Conservation (phyloP, 1,140 invertebrate species). For the Agrilus planipennis region DNA sequence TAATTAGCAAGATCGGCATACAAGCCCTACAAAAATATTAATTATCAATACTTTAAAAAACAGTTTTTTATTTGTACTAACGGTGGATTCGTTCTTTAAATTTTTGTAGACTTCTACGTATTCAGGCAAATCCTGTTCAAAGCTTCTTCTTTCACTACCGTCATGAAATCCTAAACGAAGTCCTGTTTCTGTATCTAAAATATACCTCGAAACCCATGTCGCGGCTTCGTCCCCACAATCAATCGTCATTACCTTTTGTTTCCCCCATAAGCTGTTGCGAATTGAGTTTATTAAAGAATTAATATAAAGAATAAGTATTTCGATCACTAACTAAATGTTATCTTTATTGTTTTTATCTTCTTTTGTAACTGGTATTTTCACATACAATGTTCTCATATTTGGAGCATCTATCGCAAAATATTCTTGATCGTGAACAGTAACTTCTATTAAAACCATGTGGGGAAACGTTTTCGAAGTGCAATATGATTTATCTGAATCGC, state of each 20-base stretch:
- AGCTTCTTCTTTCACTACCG: constrained; percentile 17
- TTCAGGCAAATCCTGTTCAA: background rate
- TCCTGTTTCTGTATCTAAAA: constrained; percentile 39
- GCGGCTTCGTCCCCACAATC: constrained; percentile 46
- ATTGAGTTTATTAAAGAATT: constrained; percentile 35
- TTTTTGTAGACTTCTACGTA: background rate
- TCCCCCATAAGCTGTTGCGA: background rate
- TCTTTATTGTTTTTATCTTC: constrained; percentile 10
- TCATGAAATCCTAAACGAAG: constrained; percentile 43
- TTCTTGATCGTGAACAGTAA: constrained; percentile 23
- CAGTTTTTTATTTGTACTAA: background rate
- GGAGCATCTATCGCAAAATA: constrained; percentile 28
- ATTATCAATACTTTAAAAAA: background rate
- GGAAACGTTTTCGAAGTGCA: constrained; percentile 25
- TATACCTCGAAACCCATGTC: constrained; percentile 42
- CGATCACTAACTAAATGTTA: constrained; percentile 14
- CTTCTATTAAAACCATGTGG: constrained; percentile 27
- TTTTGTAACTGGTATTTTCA: constrained; percentile 24
- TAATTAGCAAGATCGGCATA: background rate
- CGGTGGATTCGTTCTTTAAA: background rate
- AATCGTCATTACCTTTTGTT: constrained; percentile 33
- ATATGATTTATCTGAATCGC: constrained; percentile 24
- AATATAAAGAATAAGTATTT: constrained; percentile 1
- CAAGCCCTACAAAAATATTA: background rate
- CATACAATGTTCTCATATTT: constrained; percentile 28